phyloP scores from a whole-genome alignment of 2,797 vertebrate species.

The Acipenser transmontanus region DNA sequence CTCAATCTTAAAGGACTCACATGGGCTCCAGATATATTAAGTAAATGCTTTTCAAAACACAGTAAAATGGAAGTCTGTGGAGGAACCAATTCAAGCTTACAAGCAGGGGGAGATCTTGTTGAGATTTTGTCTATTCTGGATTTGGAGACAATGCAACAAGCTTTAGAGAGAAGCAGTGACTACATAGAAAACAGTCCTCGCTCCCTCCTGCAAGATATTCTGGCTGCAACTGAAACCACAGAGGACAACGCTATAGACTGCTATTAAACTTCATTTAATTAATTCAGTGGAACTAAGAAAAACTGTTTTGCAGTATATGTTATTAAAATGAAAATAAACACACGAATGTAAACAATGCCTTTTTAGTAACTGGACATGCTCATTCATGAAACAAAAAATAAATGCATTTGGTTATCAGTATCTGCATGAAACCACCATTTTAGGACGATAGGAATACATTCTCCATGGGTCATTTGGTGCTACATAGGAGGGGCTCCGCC shows the following conservation, averaged over 20 bases:
- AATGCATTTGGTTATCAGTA: background rate
- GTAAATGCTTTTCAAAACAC: constrained; percentile 24
- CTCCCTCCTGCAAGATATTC: constrained; percentile 70
- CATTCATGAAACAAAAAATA: background rate
- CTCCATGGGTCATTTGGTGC: background rate
- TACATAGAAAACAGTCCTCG: constrained; percentile 58
- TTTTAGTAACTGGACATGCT: background rate
- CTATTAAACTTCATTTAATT: constrained; percentile 43
- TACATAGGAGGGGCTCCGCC: background rate
- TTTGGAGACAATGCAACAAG: constrained; percentile 43
- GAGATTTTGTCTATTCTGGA: constrained; percentile 40
- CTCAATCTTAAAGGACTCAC: constrained; percentile 33
- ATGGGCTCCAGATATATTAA: constrained; percentile 45
- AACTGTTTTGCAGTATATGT: too few relatives aligned
- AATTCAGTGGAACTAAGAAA: too few relatives aligned
- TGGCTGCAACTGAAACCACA: constrained; percentile 41
- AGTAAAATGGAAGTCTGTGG: constrained; percentile 5
- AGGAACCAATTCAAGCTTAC: constrained; percentile 25
- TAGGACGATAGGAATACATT: too few relatives aligned
- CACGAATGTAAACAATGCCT: background rate
- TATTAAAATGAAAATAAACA: background rate
- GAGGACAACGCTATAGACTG: constrained; percentile 66
- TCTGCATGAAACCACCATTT: too few relatives aligned
- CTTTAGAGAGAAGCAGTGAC: constrained; percentile 55
- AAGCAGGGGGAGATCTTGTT: constrained; percentile 6